phyloP scores from a whole-genome alignment of 2,113 vertebrate species.

The Carassius carassius region DNA sequence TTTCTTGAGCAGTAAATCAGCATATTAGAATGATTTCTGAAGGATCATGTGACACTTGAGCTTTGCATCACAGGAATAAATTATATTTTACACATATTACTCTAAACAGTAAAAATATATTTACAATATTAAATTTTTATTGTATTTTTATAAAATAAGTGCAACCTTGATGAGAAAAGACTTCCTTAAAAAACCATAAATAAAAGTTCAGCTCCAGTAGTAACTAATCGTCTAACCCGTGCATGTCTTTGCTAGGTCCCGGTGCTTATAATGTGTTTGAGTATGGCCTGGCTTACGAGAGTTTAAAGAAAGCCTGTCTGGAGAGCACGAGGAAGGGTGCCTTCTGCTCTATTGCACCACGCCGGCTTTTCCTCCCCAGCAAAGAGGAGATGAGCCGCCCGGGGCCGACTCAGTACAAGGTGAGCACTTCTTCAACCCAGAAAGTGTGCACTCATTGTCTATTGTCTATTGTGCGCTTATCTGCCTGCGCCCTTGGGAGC shows the following conservation, averaged over 20 bases:
- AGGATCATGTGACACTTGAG: background rate
- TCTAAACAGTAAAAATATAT: background rate
- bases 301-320: slow-evolving; percentile 65
- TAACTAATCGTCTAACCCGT: background rate
- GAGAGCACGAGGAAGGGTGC: slow-evolving; percentile 64
- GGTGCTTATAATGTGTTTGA: slow-evolving; percentile 71
- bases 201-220: background rate
- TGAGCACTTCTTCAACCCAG: background rate
- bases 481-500: slow-evolving; percentile 1
- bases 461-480: slow-evolving; percentile 16
- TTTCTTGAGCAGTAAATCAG: background rate
- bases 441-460: slow-evolving; percentile 4
- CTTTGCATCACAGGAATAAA: background rate
- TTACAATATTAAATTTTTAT: background rate
- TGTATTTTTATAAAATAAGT: background rate
- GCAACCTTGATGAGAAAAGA: background rate
- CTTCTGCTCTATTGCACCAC: slow-evolving; percentile 68
- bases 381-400: slow-evolving; percentile 59
- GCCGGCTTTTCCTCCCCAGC: slow-evolving; percentile 57
- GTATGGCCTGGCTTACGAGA: slow-evolving; percentile 66
- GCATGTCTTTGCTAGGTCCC: slow-evolving; percentile 65
- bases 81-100: background rate
- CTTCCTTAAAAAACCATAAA: background rate
- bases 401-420: slow-evolving; percentile 67
- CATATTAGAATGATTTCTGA: background rate